Base-by-base conservation (phyloP, 1,140 invertebrate species). In the Meloidogyne chitwoodi region DNA sequence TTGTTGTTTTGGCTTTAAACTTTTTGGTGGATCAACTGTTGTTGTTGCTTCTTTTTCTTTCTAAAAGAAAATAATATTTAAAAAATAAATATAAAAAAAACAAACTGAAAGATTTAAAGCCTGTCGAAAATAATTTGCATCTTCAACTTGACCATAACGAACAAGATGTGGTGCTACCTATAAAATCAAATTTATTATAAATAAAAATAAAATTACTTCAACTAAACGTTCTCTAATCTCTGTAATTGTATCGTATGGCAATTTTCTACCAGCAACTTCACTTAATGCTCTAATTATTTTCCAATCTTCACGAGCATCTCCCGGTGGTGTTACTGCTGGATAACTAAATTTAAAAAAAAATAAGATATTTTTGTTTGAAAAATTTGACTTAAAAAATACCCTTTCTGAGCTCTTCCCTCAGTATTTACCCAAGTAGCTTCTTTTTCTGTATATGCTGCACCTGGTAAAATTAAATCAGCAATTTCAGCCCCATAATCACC, bases 361-460 rank as follows among this genome's bases (percentile, higher is more conserved):
- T n/a, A n/a, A n/a, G n/a, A n/a, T n/a, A n/a, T n/a, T n/a, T n/a
- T n/a, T n/a, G n/a, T n/a, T n/a, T n/a, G n/a, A n/a, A n/a, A n/a
- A n/a, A n/a, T n/a, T n/a, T n/a, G n/a, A n/a, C n/a, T n/a, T n/a
- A n/a, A n/a, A n/a, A n/a, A 38, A 34, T 63, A 77, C 69, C 76
- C 76, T 89, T 95, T 92, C 89, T 99, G 96, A n/a, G 95, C 91
- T 73, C 96, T 90, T 12, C 96, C 96, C 90, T 99, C 96, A 0
- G 93, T 97, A 88, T 99, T 99, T 0, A 97, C 94, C 89, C 95
- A 99, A 19, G 93, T 97, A 11, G 90, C 94, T 88, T 94, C 92
- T 89, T 99, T 99, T 90, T 99, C 96, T 1, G 96, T 99, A 87
- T 98, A 99, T 0, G 96, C 95, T n/a, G 94, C 93, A 74, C 94